Evolutionary conservation across 2,113 vertebrate genomes (phyloP), one percentile per base, ranked within the genome.

Genomic region (Phalacrocorax carbo): DNA sequence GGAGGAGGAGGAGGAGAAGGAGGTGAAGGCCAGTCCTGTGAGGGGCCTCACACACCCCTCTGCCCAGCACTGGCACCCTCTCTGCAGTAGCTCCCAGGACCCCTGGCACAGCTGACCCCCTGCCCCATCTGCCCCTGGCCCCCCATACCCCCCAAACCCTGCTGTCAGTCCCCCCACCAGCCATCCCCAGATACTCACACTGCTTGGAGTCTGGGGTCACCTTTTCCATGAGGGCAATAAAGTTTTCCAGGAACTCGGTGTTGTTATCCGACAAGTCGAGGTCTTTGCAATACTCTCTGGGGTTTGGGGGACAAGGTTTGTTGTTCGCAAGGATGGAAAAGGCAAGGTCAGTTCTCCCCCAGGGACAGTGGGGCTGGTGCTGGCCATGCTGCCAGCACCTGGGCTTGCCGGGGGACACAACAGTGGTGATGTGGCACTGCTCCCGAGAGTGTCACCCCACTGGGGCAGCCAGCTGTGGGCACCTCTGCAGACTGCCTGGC

Each of bases 201-300:
- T 99, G 99, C 98, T 99, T 99, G 96, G 99, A 99, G 97, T 99
- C 99, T 19, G 99, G 99, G 29, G 99, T 99, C 98, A 99, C 99
- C 98, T 99, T 99, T 98, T 99, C 99, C 99, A 99, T 99, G 79
- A 99, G 99, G 88, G 99, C 98, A 89, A 99, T 99, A 98, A 99
- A 99, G 98, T 99, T 99, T 90, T 99, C 98, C 97, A 99, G 99
- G 98, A 99, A 99, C 95, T 99, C 99, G 0, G 99, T 99, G 98
- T 99, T 99, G 99, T 99, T 99, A 98, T 98, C 98, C 76, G 99
- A 99, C 95, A 99, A 98, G 97, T 99, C 99, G 97, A 99, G 98
- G 90, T 99, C 99, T 98, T 99, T 99, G 98, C 99, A 99, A 98
- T 99, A 99, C 98, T 99, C 99, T 99, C 99, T 99, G 97, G 97